Evolutionary conservation across 2,888 invertebrate species (phyloP), one percentile per base, ranked within the genome.

Genomic region (Tetramorium bicarinatum): DNA sequence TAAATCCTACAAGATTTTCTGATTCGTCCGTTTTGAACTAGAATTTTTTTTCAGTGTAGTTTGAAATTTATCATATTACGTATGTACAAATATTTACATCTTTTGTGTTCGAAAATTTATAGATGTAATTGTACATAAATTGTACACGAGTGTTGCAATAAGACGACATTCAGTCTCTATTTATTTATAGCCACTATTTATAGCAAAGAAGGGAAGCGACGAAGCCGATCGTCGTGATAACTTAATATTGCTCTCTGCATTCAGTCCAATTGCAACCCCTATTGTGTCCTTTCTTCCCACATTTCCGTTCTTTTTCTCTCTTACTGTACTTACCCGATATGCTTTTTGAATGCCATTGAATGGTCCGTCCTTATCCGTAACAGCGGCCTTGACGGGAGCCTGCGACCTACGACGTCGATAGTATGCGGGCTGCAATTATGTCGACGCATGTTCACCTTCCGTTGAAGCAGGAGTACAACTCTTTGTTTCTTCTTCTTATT

Each of bases 351-450:
- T 54, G 38, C 11, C 47, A 61, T 61, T 67, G 15, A 49, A 7
- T 13, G 11, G n/a, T 25, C 18, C 34, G 15, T 77, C 11, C 1
- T 69, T 69, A 56, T 44, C 21, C 79, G 38, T 47, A 34, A 61
- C 18, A 59, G 59, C 47, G 72, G 25, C 72, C 72, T 80, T 80
- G 79, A 61, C 25, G 47, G 15, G 15, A 72, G 18, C 44, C 29
- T 79, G 59, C 59, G 59, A 80, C 44, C 59, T 71, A 72, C 54
- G 52, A 54, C 52, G 41, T 29, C 34, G 72, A 80, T 44, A 13
- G 29, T 71, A 47, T 71, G 44, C 79, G 79, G 56, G 79, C 18
- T 54, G 54, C 56, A 79, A 56, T 59, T 79, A 18, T 59, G 47
- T 69, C 34, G 15, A 8, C 21, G n/a, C 38, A 41, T 56, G 21